Conservation (phyloP, 2,888 invertebrate genomes). For the Lepidocyrtinus sp. region DNA sequence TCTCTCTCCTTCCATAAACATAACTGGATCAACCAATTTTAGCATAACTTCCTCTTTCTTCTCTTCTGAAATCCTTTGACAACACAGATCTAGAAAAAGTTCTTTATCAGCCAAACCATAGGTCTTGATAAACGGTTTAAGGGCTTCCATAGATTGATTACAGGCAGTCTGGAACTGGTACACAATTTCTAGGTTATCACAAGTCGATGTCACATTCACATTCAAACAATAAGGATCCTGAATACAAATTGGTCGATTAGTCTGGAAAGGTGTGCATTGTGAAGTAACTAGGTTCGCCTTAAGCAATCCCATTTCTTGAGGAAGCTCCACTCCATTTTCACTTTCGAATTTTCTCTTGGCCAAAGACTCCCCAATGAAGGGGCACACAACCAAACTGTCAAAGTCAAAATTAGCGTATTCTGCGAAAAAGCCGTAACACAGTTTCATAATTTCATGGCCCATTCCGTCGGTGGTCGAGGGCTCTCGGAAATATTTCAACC, state of each 20-base stretch:
- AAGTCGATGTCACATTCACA: conserved; percentile 37
- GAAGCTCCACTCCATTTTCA: conserved; percentile 10
- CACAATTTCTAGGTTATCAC: conserved; percentile 19
- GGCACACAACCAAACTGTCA: conserved; percentile 30
- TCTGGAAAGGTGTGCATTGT: conserved; percentile 11
- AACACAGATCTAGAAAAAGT: conserved; percentile 34
- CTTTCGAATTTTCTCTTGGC: conserved; percentile 31
- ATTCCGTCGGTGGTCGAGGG: not conserved
- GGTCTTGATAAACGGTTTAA: conserved; percentile 32
- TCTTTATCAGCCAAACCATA: conserved; percentile 35
- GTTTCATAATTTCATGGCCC: conserved; percentile 32
- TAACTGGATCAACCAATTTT: too few species aligned
- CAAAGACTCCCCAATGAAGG: conserved; percentile 25
- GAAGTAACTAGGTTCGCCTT: conserved; percentile 42
- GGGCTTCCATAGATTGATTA: conserved; percentile 19
- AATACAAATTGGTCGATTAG: conserved; percentile 21
- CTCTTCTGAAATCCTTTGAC: conserved; percentile 18
- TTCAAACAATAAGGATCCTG: conserved; percentile 50
- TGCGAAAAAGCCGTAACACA: conserved; percentile 38
- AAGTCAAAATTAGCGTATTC: conserved; percentile 30
- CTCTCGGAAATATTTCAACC: conserved; percentile 19
- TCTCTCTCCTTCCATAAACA: too few species aligned
- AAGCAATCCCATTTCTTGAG: conserved; percentile 25
- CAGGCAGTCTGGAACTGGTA: conserved; percentile 33
- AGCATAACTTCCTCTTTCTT: not conserved